A percentile compares a stretch with the other conserved stretches of the same genome.
Evolutionary conservation across 2,113 vertebrate genomes (phyloP).

Genomic region (Ceuthmochares aereus): DNA sequence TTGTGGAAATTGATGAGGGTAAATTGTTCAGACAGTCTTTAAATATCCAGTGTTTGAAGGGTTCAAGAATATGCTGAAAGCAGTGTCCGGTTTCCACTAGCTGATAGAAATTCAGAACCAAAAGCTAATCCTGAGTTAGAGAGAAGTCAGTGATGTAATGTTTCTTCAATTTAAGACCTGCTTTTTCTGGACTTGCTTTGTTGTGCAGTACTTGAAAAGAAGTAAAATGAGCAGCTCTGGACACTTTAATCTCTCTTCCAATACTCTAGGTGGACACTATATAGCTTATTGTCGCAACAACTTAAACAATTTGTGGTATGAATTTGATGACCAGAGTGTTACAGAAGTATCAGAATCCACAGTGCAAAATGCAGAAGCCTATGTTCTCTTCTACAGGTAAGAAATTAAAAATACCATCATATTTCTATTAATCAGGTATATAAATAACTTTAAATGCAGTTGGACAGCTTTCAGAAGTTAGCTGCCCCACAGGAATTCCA

Average conservation of each 20-base stretch:
- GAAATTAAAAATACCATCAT: neutral
- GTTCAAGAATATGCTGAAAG: neutral
- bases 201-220: neutral
- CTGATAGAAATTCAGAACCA: neutral
- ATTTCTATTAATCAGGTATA: fast-evolving
- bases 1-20: neutral
- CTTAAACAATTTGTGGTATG: slow-evolving; percentile 94
- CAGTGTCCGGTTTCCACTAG: neutral
- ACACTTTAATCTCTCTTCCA: neutral
- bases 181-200: neutral
- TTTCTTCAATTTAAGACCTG: neutral
- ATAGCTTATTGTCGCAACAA: slow-evolving; percentile 96
- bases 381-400: slow-evolving; percentile 98
- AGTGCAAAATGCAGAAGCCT: slow-evolving; percentile 96
- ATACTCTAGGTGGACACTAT: slow-evolving; percentile 91
- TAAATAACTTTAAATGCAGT: neutral
- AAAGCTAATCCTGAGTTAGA: neutral
- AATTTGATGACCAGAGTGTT: slow-evolving; percentile 98
- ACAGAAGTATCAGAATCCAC: slow-evolving; percentile 95
- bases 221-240: neutral
- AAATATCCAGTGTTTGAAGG: neutral
- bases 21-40: neutral
- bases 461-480: neutral
- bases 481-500: neutral
- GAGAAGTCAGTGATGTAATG: neutral